Base-by-base conservation (phyloP, 2,888 invertebrate genomes). In the Pandemis cinnamomeana region DNA sequence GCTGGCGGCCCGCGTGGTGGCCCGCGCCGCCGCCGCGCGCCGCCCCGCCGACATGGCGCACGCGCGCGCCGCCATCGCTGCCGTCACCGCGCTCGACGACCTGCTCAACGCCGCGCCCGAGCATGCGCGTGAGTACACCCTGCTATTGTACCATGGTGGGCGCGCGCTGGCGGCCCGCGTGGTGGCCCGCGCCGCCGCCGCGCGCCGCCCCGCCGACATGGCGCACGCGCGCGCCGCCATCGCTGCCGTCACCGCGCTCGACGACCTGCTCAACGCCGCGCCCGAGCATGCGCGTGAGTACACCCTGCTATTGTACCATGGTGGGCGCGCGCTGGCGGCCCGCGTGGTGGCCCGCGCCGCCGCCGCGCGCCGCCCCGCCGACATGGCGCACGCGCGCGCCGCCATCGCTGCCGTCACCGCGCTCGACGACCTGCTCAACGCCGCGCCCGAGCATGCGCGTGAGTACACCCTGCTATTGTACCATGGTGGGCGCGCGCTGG, bases 401-500 rank as follows among this genome's bases (percentile, higher is more conserved):
- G 87, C 87, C 41, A 60, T 76, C 0, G 82, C 83, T 7, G 58
- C 66, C 27, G 80, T 80, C 71, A 66, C 85, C 0, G 93, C 93
- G 7, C 83, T 93, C 0, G 91, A 92, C 67, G 90, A 91, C 7
- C 85, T 94, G 1, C 86, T 93, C 0, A 79, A 83, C 53, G 91
- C 90, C 1, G 90, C 92, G 2, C 92, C 92, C 0, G 80, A 84
- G 0, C 76, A 81, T 5, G 87, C 88, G 1, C 90, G 93, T 93
- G 5, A n/a, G n/a, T n/a, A n/a, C n/a, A n/a, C n/a, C n/a, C n/a
- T n/a, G n/a, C n/a, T n/a, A n/a, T n/a, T n/a, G n/a, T n/a, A n/a
- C n/a, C n/a, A n/a, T 91, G 91, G 89, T 93, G 92, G 91, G 93
- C 92, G 81, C 90, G 94, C 15, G 92, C 90, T 93, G 72, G 93